phyloP scores from a whole-genome alignment of 2,797 vertebrate genomes.

The Sebastes trivittatus region DNA sequence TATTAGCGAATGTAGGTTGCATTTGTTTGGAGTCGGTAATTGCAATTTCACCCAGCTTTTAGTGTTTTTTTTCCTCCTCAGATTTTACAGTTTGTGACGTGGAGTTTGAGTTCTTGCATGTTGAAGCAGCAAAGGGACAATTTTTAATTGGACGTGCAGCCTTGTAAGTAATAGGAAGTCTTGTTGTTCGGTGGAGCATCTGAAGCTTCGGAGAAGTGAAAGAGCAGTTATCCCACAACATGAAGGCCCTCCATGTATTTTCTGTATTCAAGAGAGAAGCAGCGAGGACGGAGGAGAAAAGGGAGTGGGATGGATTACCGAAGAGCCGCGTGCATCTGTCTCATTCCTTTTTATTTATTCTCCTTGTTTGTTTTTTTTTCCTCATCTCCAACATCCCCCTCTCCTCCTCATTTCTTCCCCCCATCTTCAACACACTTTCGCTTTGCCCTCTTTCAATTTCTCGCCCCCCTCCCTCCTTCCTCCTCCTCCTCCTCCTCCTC shows the following conservation, averaged over 20 bases:
- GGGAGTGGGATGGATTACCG: slow-evolving; percentile 72
- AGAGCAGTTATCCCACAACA: slow-evolving; percentile 73
- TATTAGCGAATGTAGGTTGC: slow-evolving; percentile 30
- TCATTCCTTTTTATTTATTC: slow-evolving; percentile 82
- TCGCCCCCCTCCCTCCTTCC: slow-evolving; percentile 4
- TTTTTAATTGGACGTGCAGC: slow-evolving; percentile 17
- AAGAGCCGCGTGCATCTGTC: slow-evolving; percentile 80
- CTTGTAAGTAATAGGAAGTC: slow-evolving; percentile 22
- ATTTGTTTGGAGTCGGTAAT: slow-evolving; percentile 4
- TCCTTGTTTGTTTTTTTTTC: slow-evolving; percentile 78
- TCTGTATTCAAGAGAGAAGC: slow-evolving; percentile 42
- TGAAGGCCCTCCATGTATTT: slow-evolving; percentile 53
- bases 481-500: slow-evolving; percentile 6
- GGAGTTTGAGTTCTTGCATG: not conserved
- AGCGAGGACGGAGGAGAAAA: slow-evolving; percentile 17
- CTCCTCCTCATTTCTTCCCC: slow-evolving; percentile 30
- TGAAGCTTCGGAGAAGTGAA: slow-evolving; percentile 59
- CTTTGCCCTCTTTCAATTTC: slow-evolving; percentile 74
- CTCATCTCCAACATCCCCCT: slow-evolving; percentile 41
- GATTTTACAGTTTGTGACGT: not conserved
- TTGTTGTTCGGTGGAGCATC: slow-evolving; percentile 18
- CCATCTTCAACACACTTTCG: slow-evolving; percentile 73
- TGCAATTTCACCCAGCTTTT: not conserved
- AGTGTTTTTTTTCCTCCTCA: not conserved
- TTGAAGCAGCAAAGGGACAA: not conserved